Evolutionary conservation across 1,140 invertebrate species (phyloP), one percentile per base, ranked within the genome.

Genomic region (Probaryconus sp.): DNA sequence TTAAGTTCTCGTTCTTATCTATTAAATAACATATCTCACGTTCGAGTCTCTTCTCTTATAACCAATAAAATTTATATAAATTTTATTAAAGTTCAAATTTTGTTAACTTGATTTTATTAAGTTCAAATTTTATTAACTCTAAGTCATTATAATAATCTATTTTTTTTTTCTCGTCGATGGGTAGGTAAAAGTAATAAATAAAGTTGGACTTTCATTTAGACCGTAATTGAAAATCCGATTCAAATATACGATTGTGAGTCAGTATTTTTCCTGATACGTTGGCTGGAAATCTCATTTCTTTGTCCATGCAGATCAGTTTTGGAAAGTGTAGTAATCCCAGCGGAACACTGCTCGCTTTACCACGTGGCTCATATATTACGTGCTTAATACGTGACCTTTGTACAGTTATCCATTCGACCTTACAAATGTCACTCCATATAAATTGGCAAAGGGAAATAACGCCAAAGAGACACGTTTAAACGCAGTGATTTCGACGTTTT

Each of bases 301-400:
- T 70, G 67, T 70, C 33, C 42, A 21, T 13, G 40, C 48, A 18
- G 31, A 30, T 55, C 48, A 33, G 11, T 58, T 68, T 58, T 58
- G 40, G 56, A 33, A 60, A 69, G 55, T n/a, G 31, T 13, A 28
- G 50, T 42, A 56, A 42, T 20, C 64, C 53, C 45, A 17, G n/a
- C 20, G 58, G 20, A 50, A 56, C 40, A 31, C 11, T 17, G 38
- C 24, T 43, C 40, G 35, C 38, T 24, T 7, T 21, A 50, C 43
- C 64, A 56, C 45, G 53, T 51, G 64, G 53, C 30, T 14, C 48
- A 20, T 24, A 10, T 35, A 40, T 45, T 24, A 48, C 48, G 26
- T 26, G 33, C 51, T 69, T 60, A 60, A 69, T 70, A 55, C 67
- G 42, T 70, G 56, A 70, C 67, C 56, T 70, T 70, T 63, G 56